Base-by-base conservation (phyloP, 2,888 invertebrate species). In the Pherbina coryleti region DNA sequence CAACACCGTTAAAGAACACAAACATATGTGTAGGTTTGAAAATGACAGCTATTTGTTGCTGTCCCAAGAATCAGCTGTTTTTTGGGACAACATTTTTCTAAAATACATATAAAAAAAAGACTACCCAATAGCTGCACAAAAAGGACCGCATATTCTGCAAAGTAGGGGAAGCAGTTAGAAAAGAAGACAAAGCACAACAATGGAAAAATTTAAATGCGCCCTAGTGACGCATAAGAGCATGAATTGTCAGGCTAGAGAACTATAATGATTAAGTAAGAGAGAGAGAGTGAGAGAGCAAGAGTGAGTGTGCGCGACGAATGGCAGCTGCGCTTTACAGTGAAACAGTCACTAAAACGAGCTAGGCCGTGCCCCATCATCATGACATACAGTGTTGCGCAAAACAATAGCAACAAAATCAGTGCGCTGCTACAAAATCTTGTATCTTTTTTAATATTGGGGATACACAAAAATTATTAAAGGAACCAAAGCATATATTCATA, bases 311-410 rank as follows among this genome's bases (percentile, higher is more conserved):
- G 5, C 31, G 28, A 53, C 8, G 25, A 70, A 70, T 25, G 11
- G 19, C 28, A 51, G 25, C 53, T 28, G 25, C 28, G 53, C 49
- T 31, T 9, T 70, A 19, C 31, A 70, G 28, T 17, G 5, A 53
- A 28, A 53, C 28, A 51, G 64, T 7, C 28, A 53, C 8, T 31
- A 25, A 17, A 51, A 53, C 67, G 37, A n/a, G 28, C 4, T 44
- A 77, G 74, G 73, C 44, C 79, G 74, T 80, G 55, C 81, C 80
- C 37, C 55, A 60, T 57, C 25, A 34, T 11, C n/a, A 3, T 5
- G 51, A 25, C 11, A 31, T n/a, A n/a, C n/a, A n/a, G n/a, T n/a
- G n/a, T n/a, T n/a, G n/a, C n/a, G n/a, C n/a, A n/a, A n/a, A n/a
- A n/a, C n/a, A n/a, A n/a, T n/a, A n/a, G n/a, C n/a, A n/a, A n/a